Conservation (phyloP, 2,888 invertebrate species). For the Phortica magna region DNA sequence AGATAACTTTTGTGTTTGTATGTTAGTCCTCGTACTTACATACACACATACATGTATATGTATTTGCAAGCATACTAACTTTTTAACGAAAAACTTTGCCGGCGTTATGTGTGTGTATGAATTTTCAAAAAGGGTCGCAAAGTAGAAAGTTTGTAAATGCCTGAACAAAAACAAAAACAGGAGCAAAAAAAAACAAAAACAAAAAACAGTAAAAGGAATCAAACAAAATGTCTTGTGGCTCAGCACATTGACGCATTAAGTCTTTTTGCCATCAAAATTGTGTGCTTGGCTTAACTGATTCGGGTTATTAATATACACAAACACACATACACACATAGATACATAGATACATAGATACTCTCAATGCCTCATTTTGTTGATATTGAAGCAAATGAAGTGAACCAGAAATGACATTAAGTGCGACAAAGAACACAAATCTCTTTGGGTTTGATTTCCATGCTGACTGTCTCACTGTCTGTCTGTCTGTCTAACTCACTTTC, state of each 20-base stretch:
- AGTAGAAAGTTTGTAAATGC: background rate
- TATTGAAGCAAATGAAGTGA: background rate
- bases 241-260: background rate
- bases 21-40: too few relatives aligned
- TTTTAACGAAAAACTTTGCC: conserved; percentile 6
- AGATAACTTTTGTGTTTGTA: background rate
- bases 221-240: background rate
- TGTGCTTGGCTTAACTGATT: background rate
- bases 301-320: conserved; percentile 1
- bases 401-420: conserved; percentile 26
- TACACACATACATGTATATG: too few relatives aligned
- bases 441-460: background rate
- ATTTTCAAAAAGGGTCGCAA: conserved; percentile 2
- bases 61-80: background rate
- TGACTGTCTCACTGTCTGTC: background rate
- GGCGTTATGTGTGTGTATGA: background rate
- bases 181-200: too few relatives aligned
- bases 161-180: background rate
- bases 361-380: background rate
- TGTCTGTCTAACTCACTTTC: too few relatives aligned
- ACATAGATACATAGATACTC: background rate
- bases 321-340: background rate
- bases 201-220: background rate
- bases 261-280: conserved; percentile 7
- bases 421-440: background rate